phyloP scores from a whole-genome alignment of 2,888 invertebrate species.

The Acanthoscelides obtectus region DNA sequence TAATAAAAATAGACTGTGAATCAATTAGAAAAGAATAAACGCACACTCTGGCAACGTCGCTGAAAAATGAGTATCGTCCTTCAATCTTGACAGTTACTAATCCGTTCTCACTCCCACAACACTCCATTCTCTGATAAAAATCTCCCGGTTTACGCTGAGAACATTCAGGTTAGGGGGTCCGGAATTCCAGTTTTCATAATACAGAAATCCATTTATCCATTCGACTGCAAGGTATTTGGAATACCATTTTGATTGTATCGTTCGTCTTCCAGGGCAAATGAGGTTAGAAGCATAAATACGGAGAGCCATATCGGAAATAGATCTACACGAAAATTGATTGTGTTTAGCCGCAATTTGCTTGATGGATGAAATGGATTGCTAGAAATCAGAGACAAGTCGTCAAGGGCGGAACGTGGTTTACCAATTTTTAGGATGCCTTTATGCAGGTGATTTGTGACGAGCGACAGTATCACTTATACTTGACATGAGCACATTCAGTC shows the following conservation, averaged over 20 bases:
- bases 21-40: background rate
- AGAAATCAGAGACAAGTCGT: background rate
- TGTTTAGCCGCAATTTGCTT: background rate
- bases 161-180: background rate
- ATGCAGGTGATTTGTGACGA: too few species aligned
- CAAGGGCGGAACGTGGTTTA: too few species aligned
- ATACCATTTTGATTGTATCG: background rate
- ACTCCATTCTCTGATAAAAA: background rate
- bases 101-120: background rate
- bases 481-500: too few species aligned
- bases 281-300: background rate
- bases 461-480: too few species aligned
- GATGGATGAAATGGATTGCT: background rate
- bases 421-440: too few species aligned
- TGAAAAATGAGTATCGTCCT: background rate
- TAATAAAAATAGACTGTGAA: background rate
- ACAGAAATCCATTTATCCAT: background rate
- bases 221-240: background rate
- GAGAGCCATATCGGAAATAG: background rate
- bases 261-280: background rate
- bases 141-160: background rate
- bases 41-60: background rate
- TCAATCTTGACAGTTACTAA: background rate
- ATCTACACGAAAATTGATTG: background rate
- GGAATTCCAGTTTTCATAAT: background rate